Evolutionary conservation across 1,140 invertebrate genomes (phyloP).

Genomic region (Druon quercuslanigerum): DNA sequence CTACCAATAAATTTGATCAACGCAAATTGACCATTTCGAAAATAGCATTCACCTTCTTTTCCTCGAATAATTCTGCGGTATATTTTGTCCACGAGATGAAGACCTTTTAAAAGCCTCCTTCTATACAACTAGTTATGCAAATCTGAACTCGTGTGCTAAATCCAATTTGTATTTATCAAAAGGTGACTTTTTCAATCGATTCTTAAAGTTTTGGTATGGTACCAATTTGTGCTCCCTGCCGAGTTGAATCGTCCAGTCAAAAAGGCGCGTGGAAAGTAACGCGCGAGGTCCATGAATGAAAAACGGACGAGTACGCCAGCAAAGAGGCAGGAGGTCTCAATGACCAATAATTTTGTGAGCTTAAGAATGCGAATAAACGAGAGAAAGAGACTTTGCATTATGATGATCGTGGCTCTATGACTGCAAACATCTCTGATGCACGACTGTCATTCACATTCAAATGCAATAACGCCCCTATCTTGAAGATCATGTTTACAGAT

Average conservation of each 20-base stretch:
- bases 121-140: conserved; percentile 28
- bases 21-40: conserved; percentile 22
- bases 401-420: conserved; percentile 44
- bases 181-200: conserved; percentile 32
- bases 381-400: conserved; percentile 57
- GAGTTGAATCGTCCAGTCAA: conserved; percentile 23
- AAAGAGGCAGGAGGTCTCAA: conserved; percentile 64
- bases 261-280: conserved; percentile 54
- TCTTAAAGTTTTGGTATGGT: conserved; percentile 37
- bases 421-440: conserved; percentile 50
- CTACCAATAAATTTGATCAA: conserved; percentile 26
- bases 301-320: conserved; percentile 57
- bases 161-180: conserved; percentile 28
- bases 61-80: conserved; percentile 7
- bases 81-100: conserved; percentile 17
- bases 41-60: not conserved
- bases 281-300: conserved; percentile 57
- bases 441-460: conserved; percentile 63
- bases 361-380: conserved; percentile 55
- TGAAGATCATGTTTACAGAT: not conserved
- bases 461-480: conserved; percentile 55
- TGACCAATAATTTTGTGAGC: conserved; percentile 67
- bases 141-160: conserved; percentile 20
- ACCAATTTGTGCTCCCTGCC: conserved; percentile 43
- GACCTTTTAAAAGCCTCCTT: conserved; percentile 26